Conservation (phyloP, 2,797 vertebrate genomes). For the Malacoctenus gilli region DNA sequence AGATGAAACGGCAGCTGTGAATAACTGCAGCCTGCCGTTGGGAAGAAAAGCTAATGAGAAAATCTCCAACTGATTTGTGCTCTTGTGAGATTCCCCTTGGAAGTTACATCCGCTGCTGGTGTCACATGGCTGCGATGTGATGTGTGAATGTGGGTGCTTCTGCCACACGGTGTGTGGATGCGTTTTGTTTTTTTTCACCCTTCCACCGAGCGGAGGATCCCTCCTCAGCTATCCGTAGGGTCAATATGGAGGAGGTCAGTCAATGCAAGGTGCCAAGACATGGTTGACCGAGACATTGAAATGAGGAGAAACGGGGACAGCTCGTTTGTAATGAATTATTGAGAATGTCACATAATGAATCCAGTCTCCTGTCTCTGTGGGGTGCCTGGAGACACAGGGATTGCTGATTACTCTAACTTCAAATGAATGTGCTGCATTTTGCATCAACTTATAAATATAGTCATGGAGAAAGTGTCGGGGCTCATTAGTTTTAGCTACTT, state of each 20-base stretch:
- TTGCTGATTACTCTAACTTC: conserved; percentile 72
- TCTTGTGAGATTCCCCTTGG: conserved; percentile 63
- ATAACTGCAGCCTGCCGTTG: conserved; percentile 41
- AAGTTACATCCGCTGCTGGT: conserved; percentile 49
- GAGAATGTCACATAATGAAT: conserved; percentile 77
- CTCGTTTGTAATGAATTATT: conserved; percentile 77
- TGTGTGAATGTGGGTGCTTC: conserved; percentile 44
- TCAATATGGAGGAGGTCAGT: conserved; percentile 54
- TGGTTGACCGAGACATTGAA: conserved; percentile 48
- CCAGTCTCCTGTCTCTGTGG: conserved; percentile 64
- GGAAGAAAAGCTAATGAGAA: conserved; percentile 60
- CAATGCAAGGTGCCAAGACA: conserved; percentile 22
- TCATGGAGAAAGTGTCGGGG: conserved; percentile 56
- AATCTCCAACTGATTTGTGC: conserved; percentile 69
- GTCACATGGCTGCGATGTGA: conserved; percentile 52
- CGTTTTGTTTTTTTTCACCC: conserved; percentile 27
- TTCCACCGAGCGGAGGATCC: too few relatives aligned
- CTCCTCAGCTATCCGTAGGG: conserved; percentile 44
- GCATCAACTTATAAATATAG: conserved; percentile 73
- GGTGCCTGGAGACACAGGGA: conserved; percentile 68
- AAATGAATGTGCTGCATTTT: conserved; percentile 75
- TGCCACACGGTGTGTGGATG: conserved; percentile 28
- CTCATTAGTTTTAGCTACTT: conserved; percentile 67
- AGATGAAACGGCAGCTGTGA: conserved; percentile 29
- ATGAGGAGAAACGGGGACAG: conserved; percentile 59